phyloP scores from a whole-genome alignment of 2,797 vertebrate genomes.

The Ispidina lecontei region DNA sequence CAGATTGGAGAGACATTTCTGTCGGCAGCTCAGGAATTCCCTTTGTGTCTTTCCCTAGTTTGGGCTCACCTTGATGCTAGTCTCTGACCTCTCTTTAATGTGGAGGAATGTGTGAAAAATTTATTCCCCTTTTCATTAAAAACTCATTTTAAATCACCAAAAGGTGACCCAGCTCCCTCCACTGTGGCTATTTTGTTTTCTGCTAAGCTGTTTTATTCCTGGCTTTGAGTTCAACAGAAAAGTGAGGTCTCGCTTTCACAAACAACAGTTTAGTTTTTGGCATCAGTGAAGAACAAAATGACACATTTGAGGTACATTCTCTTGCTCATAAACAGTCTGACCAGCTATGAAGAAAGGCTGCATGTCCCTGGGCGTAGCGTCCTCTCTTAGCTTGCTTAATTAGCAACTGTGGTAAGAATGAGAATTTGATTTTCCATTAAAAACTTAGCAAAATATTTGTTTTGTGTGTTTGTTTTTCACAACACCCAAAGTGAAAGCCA shows the following conservation, averaged over 20 bases:
- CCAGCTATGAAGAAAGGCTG: not conserved
- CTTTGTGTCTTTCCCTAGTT: slow-evolving; percentile 59
- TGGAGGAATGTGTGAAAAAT: slow-evolving; percentile 73
- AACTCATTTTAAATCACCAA: slow-evolving; percentile 69
- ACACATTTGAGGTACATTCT: not conserved
- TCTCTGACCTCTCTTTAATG: slow-evolving; percentile 70
- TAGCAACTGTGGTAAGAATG: slow-evolving; percentile 2
- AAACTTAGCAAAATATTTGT: slow-evolving; percentile 50
- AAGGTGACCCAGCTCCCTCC: not conserved
- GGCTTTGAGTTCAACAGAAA: slow-evolving; percentile 23
- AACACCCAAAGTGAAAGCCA: slow-evolving; percentile 35
- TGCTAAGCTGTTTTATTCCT: slow-evolving; percentile 15
- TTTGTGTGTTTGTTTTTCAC: slow-evolving; percentile 55
- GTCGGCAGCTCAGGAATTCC: slow-evolving; percentile 66
- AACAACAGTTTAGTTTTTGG: slow-evolving; percentile 1
- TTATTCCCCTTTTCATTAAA: slow-evolving; percentile 70
- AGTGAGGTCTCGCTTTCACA: not conserved
- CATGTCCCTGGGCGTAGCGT: fast-evolving
- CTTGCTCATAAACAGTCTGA: not conserved
- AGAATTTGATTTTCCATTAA: slow-evolving; percentile 53
- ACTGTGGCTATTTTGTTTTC: slow-evolving; percentile 10
- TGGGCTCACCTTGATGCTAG: slow-evolving; percentile 69
- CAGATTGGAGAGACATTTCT: slow-evolving; percentile 57
- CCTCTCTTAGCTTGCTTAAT: not conserved
- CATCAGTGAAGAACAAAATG: not conserved